These are phyloP conservation scores for Bombylius major DNA, from an alignment of 2,888 invertebrate species.

Conservation along the genomic window DNA sequence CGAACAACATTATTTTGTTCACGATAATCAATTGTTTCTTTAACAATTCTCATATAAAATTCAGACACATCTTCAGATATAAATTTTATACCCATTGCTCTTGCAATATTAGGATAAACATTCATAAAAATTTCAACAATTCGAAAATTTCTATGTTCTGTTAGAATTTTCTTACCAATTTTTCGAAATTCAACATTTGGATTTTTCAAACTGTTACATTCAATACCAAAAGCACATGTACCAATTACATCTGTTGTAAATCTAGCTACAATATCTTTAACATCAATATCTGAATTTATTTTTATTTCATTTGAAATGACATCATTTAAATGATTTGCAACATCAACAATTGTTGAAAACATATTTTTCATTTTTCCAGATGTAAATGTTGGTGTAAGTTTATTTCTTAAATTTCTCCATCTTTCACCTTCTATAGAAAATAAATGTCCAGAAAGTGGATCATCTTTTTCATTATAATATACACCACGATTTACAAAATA, in stretches of 20 bases:
- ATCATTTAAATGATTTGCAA: constrained; percentile 19
- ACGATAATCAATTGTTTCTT: constrained; percentile 19
- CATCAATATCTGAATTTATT: constrained; percentile 22
- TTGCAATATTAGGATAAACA: constrained; percentile 6
- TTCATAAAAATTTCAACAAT: constrained; percentile 12
- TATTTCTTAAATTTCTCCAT: constrained; percentile 25
- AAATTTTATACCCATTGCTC: not conserved
- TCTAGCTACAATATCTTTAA: constrained; percentile 34
- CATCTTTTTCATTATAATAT: constrained; percentile 18
- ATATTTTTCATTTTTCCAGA: constrained; percentile 35
- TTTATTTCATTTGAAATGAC: constrained; percentile 3
- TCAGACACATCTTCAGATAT: constrained; percentile 18
- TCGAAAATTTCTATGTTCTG: constrained; percentile 1
- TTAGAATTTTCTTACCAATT: constrained; percentile 18
- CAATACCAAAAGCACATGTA: constrained; percentile 36
- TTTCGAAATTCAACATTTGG: constrained; percentile 29
- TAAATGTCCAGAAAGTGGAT: constrained; percentile 19
- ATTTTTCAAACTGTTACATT: constrained; percentile 34
- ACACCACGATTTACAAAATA: constrained; percentile 22
- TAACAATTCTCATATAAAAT: constrained; percentile 33
- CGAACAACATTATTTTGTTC: constrained; percentile 20
- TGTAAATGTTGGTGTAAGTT: constrained; percentile 35
- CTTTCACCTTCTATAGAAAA: not conserved
- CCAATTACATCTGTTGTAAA: constrained; percentile 41
- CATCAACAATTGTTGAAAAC: constrained; percentile 27